phyloP scores from a whole-genome alignment of 2,113 vertebrate genomes.

The Neolamprologus sp. region DNA sequence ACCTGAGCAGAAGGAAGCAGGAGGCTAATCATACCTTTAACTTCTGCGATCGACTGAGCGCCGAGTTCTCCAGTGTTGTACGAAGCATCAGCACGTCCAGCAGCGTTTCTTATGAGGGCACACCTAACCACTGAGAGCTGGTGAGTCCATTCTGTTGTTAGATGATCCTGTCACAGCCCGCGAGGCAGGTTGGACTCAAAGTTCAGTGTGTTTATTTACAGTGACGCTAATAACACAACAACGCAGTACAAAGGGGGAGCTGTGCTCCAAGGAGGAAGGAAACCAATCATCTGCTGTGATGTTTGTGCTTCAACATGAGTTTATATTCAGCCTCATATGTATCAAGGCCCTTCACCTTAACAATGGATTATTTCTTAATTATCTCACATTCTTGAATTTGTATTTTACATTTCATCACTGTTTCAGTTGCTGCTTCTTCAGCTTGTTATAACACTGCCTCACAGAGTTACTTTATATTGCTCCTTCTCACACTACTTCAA shows the following conservation, averaged over 20 bases:
- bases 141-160: neutral
- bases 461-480: rapidly evolving
- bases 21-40: neutral
- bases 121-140: neutral
- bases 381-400: neutral
- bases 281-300: neutral
- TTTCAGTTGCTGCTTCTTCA: neutral
- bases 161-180: neutral
- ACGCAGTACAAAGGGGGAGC: neutral
- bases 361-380: neutral
- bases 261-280: neutral
- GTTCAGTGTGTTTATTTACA: neutral
- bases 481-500: neutral
- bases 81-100: neutral
- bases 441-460: neutral
- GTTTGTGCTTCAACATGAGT: neutral
- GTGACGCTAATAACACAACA: neutral
- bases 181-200: neutral
- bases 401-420: neutral
- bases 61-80: neutral
- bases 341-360: neutral
- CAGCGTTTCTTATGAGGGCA: neutral
- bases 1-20: neutral
- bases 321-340: neutral
- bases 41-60: neutral